Evolutionary conservation across 2,888 invertebrate species (phyloP), one percentile per base, ranked within the genome.

Genomic region (Aquatica leii): DNA sequence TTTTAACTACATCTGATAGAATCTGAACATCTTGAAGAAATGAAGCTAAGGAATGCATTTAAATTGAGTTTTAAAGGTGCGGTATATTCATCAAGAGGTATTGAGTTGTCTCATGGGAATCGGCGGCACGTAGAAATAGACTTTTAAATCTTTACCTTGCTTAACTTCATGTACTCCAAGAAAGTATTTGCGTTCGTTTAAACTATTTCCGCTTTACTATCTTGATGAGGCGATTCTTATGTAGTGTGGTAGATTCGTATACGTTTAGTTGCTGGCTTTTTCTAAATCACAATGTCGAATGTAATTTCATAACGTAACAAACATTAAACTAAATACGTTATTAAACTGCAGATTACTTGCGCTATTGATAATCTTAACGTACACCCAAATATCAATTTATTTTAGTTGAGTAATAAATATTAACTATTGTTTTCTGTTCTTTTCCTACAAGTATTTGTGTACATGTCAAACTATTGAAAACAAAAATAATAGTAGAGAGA

Each of bases 61-160:
- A 78, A 78, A 78, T 78, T 74, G 78, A 74, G 76, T 72, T 74
- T 77, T 78, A 78, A 77, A 75, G 77, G 76, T 75, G 74, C 72
- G 71, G 71, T 73, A 74, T 77, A 78, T 78, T 76, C 76, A 76
- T 78, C 78, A 77, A 76, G 77, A 71, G 71, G 74, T 73, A 74
- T 69, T 70, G 73, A 74, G 68, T 68, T 66, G 62, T 74, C 75
- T 74, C 76, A 53, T 37, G 72, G 69, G 75, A 69, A 55, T 65
- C 65, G 59, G 65, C 55, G 66, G 72, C 75, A 75, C 75, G 75
- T 74, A 73, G 66, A 49, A 65, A 59, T 58, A 63, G 46, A 60
- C 59, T 64, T 51, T 59, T 58, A 59, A 62, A 55, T 49, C 62
- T 43, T 40, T 54, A 49, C 59, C 46, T 31, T 35, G 49, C 46